These are phyloP conservation scores for Chiloscyllium punctatum DNA, from an alignment of 2,797 vertebrate species.

Conservation along the genomic window DNA sequence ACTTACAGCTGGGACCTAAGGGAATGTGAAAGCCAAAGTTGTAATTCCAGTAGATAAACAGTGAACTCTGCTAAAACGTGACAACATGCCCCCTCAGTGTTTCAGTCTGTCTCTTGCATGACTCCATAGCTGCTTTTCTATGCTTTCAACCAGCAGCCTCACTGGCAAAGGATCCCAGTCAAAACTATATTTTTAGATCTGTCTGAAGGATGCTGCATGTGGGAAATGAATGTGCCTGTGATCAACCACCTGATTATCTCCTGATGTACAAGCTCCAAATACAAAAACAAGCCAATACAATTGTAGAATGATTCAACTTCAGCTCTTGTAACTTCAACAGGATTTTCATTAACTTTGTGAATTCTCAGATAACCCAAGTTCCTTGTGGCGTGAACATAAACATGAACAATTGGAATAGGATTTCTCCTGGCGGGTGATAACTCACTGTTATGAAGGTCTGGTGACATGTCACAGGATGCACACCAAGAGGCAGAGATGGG, in stretches of 20 bases:
- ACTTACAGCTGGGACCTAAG: neutral
- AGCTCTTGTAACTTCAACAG: neutral
- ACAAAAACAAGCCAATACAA: neutral
- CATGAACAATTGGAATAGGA: neutral
- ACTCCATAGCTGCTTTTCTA: neutral
- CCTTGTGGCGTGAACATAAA: neutral
- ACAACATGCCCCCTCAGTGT: neutral
- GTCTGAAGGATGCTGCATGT: neutral
- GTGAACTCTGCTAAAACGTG: neutral
- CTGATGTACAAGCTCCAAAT: neutral
- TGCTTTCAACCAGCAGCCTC: neutral
- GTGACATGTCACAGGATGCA: neutral
- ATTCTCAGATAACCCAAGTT: neutral
- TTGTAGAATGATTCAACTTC: too few species aligned
- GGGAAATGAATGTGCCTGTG: neutral
- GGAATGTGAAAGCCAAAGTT: neutral
- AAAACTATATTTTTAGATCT: neutral
- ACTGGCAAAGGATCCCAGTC: neutral
- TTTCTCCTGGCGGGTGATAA: neutral
- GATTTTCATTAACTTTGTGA: neutral
- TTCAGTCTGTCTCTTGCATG: neutral
- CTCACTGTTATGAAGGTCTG: neutral
- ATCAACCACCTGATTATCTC: neutral
- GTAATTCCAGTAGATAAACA: neutral
- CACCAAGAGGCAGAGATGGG: neutral